Conservation (phyloP, 2,113 vertebrate genomes). For the Caranx melampygus region DNA sequence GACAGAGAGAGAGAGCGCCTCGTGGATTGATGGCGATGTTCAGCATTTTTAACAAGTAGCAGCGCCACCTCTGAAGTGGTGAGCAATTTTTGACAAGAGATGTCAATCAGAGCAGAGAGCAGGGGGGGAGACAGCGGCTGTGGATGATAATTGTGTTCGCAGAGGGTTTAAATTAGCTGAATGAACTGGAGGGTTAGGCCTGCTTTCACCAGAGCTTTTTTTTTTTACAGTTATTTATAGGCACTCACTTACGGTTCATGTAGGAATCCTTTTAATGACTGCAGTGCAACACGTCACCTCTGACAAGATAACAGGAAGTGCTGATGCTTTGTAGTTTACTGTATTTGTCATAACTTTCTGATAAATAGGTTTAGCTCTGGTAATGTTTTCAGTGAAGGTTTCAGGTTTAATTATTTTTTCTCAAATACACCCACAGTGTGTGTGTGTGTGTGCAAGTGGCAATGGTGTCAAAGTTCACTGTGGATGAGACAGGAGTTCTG, state of each 20-base stretch:
- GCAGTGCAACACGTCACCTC: neutral
- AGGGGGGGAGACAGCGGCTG: neutral
- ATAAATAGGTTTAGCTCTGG: neutral
- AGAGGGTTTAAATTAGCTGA: conserved; percentile 17
- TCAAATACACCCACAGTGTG: neutral
- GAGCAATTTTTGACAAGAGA: neutral
- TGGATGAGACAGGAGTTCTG: neutral
- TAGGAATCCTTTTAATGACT: neutral
- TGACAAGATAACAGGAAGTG: neutral
- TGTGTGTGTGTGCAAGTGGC: neutral
- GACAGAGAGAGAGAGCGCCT: neutral
- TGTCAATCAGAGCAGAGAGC: conserved; percentile 9
- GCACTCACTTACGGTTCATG: neutral
- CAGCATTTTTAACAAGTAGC: conserved; percentile 27
- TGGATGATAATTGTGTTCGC: conserved; percentile 5
- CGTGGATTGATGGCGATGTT: conserved; percentile 19
- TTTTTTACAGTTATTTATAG: neutral
- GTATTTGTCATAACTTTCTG: neutral
- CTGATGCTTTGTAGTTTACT: neutral
- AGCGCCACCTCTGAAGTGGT: conserved; percentile 16
- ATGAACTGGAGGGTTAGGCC: neutral
- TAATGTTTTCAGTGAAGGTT: neutral
- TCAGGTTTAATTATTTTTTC: neutral
- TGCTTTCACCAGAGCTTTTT: conserved; percentile 1
- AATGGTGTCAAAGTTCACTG: neutral